These are phyloP conservation scores for Stenodema calcarata DNA, from an alignment of 2,888 invertebrate genomes.

Conservation along the genomic window DNA sequence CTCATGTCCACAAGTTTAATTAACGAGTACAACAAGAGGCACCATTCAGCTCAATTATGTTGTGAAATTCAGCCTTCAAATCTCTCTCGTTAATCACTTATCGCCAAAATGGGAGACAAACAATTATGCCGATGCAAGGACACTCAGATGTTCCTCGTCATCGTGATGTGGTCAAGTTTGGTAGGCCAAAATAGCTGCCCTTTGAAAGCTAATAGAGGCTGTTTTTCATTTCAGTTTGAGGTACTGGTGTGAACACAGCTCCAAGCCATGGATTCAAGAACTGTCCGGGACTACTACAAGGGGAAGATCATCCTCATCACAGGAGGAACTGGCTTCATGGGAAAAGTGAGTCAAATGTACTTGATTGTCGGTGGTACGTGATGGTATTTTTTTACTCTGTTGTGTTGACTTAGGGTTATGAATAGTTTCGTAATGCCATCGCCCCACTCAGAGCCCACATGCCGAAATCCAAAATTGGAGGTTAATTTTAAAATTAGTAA, in stretches of 20 bases:
- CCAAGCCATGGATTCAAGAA: neutral
- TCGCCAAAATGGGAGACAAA: neutral
- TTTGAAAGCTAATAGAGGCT: neutral
- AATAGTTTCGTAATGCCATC: no score
- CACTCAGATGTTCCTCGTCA: neutral
- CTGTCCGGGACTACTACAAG: slow-evolving; percentile 23
- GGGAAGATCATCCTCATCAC: slow-evolving; percentile 31
- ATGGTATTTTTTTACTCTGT: no score
- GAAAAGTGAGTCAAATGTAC: slow-evolving; percentile 1
- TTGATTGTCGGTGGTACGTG: no score
- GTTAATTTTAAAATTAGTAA: no score
- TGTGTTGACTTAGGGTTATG: no score
- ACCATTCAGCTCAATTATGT: no score
- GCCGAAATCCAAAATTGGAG: no score
- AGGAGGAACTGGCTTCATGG: slow-evolving; percentile 40
- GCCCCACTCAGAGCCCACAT: no score
- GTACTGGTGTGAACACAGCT: neutral
- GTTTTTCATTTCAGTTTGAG: neutral
- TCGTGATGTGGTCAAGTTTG: neutral
- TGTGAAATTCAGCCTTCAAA: neutral
- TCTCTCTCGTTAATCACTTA: neutral
- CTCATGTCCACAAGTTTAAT: no score
- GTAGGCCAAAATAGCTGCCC: neutral
- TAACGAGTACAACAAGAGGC: no score
- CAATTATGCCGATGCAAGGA: neutral